phyloP scores from a whole-genome alignment of 2,888 invertebrate genomes.

The Drepana falcataria region DNA sequence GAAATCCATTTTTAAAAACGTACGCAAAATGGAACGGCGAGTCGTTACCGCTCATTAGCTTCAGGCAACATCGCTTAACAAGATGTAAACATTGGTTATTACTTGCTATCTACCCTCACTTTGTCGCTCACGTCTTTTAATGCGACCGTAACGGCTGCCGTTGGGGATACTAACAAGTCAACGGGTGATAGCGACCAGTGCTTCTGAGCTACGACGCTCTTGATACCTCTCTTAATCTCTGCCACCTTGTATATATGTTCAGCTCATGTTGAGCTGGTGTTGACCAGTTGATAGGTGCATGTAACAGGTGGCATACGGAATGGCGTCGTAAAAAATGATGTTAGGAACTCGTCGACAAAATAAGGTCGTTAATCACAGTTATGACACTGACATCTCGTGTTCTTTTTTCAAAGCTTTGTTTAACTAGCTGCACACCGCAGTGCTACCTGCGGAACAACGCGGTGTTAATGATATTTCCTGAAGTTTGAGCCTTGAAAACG shows the following conservation, averaged over 20 bases:
- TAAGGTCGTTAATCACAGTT: conserved; percentile 17
- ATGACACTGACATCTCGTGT: no score
- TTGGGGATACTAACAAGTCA: conserved; percentile 22
- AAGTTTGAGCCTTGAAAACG: no score
- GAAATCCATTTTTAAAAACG: no score
- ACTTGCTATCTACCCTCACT: conserved; percentile 17
- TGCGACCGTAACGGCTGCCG: conserved; percentile 13
- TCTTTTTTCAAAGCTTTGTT: no score
- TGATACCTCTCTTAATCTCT: background rate
- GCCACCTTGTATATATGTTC: background rate
- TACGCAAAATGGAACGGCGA: no score
- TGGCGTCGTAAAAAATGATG: conserved; percentile 38
- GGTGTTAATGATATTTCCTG: no score
- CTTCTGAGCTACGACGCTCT: background rate
- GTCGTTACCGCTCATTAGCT: background rate
- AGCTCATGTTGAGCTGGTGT: conserved; percentile 20
- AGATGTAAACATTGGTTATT: conserved; percentile 10
- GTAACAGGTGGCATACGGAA: conserved; percentile 32
- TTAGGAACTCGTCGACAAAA: conserved; percentile 17
- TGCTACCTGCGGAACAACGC: no score
- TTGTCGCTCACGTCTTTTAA: conserved; percentile 22
- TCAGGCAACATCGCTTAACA: conserved; percentile 7
- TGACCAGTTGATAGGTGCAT: conserved; percentile 26
- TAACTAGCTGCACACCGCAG: no score
- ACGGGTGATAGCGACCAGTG: conserved; percentile 14